These are phyloP conservation scores for Poeciliopsis paucimaculata DNA, from an alignment of 2,797 vertebrate species.

Conservation along the genomic window DNA sequence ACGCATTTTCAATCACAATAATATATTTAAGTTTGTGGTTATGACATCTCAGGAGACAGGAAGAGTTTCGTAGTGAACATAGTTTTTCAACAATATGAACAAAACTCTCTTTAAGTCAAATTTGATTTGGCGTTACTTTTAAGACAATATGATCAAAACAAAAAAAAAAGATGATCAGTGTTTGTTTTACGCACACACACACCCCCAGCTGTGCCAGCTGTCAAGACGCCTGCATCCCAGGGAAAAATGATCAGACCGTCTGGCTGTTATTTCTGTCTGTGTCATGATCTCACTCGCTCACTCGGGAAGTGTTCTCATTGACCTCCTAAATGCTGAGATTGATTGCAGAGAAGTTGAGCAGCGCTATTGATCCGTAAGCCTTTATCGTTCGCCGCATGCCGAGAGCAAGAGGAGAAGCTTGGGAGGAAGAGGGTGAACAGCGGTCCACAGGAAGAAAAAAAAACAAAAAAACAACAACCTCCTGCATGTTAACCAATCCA, in stretches of 20 bases:
- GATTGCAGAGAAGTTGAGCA: slow-evolving; percentile 76
- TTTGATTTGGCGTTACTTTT: neutral
- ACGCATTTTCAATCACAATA: neutral
- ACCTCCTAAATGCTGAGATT: slow-evolving; percentile 79
- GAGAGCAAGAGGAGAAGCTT: slow-evolving; percentile 22
- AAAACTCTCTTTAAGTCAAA: too few relatives aligned
- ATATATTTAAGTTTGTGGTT: neutral
- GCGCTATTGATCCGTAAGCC: slow-evolving; percentile 74
- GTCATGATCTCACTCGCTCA: slow-evolving; percentile 61
- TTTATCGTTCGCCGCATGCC: slow-evolving; percentile 59
- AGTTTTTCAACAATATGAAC: neutral
- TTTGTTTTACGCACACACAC: neutral
- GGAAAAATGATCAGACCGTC: slow-evolving; percentile 38
- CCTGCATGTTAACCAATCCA: slow-evolving; percentile 28
- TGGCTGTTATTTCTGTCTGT: slow-evolving; percentile 59
- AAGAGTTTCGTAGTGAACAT: neutral
- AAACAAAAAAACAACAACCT: neutral
- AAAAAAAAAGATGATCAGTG: neutral
- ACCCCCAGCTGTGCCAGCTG: slow-evolving; percentile 6
- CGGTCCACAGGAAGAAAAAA: slow-evolving; percentile 28
- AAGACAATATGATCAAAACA: too few relatives aligned
- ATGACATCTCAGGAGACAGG: neutral
- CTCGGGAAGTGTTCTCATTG: slow-evolving; percentile 79
- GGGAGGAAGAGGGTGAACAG: slow-evolving; percentile 19
- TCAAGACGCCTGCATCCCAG: slow-evolving; percentile 19